A percentile compares a stretch with the other conserved stretches of the same genome.
Evolutionary conservation across 2,888 invertebrate genomes (phyloP).

Genomic region (Cephus rjabovi): DNA sequence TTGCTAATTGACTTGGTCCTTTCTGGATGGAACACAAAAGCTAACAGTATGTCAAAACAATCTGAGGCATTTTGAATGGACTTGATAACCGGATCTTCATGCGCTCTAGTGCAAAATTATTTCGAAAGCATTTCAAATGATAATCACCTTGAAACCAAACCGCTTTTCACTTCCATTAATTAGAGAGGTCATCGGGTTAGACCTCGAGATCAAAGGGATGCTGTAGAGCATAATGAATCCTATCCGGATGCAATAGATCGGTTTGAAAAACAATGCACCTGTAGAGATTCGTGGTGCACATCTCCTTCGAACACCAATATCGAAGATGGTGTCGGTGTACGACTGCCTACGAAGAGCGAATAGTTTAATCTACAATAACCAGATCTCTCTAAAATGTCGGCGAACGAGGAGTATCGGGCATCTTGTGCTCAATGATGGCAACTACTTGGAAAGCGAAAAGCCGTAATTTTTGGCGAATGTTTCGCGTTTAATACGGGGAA

Average conservation of each 20-base stretch:
- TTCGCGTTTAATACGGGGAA: not conserved
- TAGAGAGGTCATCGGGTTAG: not conserved
- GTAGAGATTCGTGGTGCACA: not conserved
- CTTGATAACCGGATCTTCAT: not conserved
- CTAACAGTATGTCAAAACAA: not conserved
- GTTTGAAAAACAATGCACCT: not conserved
- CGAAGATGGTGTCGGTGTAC: not conserved
- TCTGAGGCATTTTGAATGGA: not conserved
- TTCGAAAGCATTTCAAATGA: not conserved
- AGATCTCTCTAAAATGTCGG: not conserved
- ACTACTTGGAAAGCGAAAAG: not conserved
- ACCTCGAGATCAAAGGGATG: not conserved
- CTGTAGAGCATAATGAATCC: not conserved
- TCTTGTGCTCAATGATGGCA: not conserved
- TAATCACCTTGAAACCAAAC: not conserved
- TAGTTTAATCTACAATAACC: not conserved
- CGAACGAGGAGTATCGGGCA: not conserved
- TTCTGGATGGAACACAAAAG: not conserved
- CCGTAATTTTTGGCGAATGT: not conserved
- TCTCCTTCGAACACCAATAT: not conserved
- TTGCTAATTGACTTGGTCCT: not conserved
- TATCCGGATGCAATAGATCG: not conserved
- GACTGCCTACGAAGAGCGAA: not conserved
- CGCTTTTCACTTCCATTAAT: not conserved
- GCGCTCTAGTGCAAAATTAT: not conserved